These are phyloP conservation scores for Glandiceps talaboti DNA, from an alignment of 53 echinoderm and acorn worm species.

Conservation along the genomic window DNA sequence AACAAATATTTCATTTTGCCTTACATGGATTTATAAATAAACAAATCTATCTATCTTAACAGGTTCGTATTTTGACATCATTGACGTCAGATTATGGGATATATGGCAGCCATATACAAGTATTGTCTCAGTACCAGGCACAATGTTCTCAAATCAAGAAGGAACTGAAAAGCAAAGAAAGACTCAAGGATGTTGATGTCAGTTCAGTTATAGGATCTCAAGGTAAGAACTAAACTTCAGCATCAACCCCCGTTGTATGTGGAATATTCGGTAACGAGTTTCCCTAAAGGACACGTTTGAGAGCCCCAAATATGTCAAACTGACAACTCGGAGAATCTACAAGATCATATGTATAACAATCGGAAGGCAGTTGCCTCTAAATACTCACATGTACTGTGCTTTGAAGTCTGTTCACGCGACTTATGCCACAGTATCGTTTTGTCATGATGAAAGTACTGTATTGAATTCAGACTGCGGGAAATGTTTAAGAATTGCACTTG, in stretches of 20 bases:
- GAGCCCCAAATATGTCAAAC: too few species aligned
- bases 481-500: too few species aligned
- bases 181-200: constrained; percentile 23
- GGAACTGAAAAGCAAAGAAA: constrained; percentile 11
- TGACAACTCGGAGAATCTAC: too few species aligned
- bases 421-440: not conserved
- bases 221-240: constrained; percentile 22
- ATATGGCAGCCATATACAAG: constrained; percentile 23
- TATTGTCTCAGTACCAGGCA: constrained; percentile 79
- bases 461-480: too few species aligned
- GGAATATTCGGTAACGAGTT: too few species aligned
- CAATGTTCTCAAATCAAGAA: constrained; percentile 78
- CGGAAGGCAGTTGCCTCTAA: too few species aligned
- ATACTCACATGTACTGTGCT: not conserved
- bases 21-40: not conserved
- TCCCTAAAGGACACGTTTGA: too few species aligned
- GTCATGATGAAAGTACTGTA: not conserved
- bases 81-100: constrained; percentile 25
- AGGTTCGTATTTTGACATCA: constrained; percentile 59
- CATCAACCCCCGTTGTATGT: too few species aligned
- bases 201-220: constrained; percentile 77
- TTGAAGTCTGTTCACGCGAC: not conserved
- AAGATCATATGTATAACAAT: too few species aligned
- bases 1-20: not conserved
- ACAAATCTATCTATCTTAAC: too few species aligned